Evolutionary conservation across 2,888 invertebrate genomes (phyloP), one percentile per base, ranked within the genome.

Genomic region (Cistogaster globosa): DNA sequence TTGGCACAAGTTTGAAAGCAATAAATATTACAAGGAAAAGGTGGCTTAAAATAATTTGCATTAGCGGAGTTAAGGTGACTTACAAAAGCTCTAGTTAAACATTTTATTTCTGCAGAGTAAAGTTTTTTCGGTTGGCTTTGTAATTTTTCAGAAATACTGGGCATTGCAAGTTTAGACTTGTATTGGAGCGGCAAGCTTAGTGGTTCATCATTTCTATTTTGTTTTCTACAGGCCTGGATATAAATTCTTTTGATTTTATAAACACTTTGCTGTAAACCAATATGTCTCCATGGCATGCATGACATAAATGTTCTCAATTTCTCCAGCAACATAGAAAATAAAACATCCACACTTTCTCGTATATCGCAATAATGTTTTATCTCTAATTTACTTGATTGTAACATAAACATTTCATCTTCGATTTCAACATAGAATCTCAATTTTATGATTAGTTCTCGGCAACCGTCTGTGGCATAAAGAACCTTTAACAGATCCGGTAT

Each of bases 401-500:
- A 88, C 77, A 86, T 84, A 83, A 89, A 81, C 60, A 63, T 67
- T 8, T 85, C 78, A 8, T 68, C 65, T 36, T 51, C 74, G 6
- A 87, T 87, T 36, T 86, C 82, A 20, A 90, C 89, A 84, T 87
- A 88, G 69, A 90, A 90, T 12, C 87, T 87, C 32, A 90, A 78
- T n/a, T 58, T 86, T 0, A 88, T 75, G 11, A 82, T 78, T 32
- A 90, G 45, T 8, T 83, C 80, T 0, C 85, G 87, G 51, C 83
- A 74, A 16, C 32, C 12, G 12, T 68, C 22, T 20, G 68, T 84
- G 38, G 67, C 75, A 79, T 69, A 87, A 0, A 90, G 83, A 2
- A 89, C 87, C 2, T 86, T 83, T 18, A 90, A 42, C 16, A 89
- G 60, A 12, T 87, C 86, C 12, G 90, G 88, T 48, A 89, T 86